Percentiles rank a stretch among this genome's conserved stretches.
These are phyloP conservation scores for Serripes groenlandicus DNA, from an alignment of 2,888 invertebrate species.

Conservation along the genomic window DNA sequence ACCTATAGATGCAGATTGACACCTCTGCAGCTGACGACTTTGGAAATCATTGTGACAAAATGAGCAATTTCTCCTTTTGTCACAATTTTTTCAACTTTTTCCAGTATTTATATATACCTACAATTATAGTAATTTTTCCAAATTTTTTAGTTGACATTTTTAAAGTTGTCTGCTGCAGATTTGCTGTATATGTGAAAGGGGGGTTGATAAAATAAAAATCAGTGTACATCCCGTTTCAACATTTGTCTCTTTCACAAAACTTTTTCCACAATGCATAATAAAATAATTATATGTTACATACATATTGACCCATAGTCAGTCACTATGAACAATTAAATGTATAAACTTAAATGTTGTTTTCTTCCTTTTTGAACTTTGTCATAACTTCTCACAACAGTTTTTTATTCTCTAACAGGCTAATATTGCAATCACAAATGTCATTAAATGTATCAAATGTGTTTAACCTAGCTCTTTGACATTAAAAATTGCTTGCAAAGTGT, in stretches of 20 bases:
- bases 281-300: not conserved
- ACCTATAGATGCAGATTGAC: too few relatives aligned
- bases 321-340: slow-evolving; percentile 1
- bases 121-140: too few relatives aligned
- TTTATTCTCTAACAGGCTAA: not conserved
- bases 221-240: not conserved
- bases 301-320: not conserved
- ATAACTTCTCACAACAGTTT: slow-evolving; percentile 1
- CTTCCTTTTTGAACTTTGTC: slow-evolving; percentile 10
- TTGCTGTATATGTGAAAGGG: not conserved
- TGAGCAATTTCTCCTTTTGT: too few relatives aligned
- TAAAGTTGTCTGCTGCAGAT: too few relatives aligned
- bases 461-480: slow-evolving; percentile 14
- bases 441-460: slow-evolving; percentile 19
- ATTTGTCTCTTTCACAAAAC: not conserved
- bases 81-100: too few relatives aligned
- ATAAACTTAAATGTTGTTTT: slow-evolving; percentile 8
- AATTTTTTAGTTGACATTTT: too few relatives aligned
- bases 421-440: slow-evolving; percentile 1
- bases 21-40: too few relatives aligned
- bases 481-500: slow-evolving; percentile 5
- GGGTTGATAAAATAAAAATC: not conserved
- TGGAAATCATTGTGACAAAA: too few relatives aligned
- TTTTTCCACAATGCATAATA: not conserved
- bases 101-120: too few relatives aligned